Evolutionary conservation across 2,888 invertebrate species (phyloP).

Genomic region (Rhorus exstirpatorius): DNA sequence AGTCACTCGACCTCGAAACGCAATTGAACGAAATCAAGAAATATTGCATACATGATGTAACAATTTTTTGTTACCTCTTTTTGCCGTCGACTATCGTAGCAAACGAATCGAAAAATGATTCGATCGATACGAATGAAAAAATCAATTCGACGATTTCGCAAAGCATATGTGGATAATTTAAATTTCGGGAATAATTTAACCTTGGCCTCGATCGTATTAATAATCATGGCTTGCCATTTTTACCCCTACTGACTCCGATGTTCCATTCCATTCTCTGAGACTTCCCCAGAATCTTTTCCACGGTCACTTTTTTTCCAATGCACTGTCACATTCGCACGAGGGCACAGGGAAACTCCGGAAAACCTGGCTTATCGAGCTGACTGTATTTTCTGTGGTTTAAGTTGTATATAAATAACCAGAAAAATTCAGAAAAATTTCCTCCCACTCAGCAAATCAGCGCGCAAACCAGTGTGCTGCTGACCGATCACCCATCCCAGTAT

Average conservation of each 20-base stretch:
- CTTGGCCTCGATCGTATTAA: neutral
- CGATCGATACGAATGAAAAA: neutral
- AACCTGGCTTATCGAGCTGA: no score
- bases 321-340: no score
- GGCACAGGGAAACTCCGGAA: no score
- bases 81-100: neutral
- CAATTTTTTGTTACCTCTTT: neutral
- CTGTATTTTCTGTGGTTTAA: no score
- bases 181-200: neutral
- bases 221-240: no score
- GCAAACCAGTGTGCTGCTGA: no score
- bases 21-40: slow-evolving; percentile 37
- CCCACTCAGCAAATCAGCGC: no score
- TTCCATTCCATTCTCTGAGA: neutral
- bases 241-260: no score
- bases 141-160: neutral
- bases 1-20: slow-evolving; percentile 15
- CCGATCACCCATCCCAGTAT: no score
- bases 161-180: neutral
- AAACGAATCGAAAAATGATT: slow-evolving; percentile 15
- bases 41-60: slow-evolving; percentile 1
- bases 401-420: no score
- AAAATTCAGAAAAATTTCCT: no score
- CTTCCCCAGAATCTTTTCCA: neutral
- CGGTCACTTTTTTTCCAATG: no score